Evolutionary conservation across 2,113 vertebrate genomes (phyloP).

Genomic region (Rhombomys opimus): DNA sequence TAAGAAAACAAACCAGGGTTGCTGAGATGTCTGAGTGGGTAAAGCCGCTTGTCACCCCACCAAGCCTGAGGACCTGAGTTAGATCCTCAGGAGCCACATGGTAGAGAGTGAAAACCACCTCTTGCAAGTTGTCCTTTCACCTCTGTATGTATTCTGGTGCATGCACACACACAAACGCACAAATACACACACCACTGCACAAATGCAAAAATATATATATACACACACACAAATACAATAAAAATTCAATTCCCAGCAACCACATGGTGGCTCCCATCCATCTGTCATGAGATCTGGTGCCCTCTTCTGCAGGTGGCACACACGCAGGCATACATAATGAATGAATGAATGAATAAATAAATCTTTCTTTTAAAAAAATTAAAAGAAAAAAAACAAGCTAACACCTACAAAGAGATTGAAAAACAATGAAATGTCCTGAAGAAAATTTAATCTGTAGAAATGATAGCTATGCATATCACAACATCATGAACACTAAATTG

Average conservation of each 20-base stretch:
- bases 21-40: neutral
- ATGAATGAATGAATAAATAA: too few species aligned
- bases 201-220: neutral
- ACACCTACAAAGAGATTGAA: neutral
- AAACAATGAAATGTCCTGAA: neutral
- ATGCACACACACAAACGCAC: neutral
- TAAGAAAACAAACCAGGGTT: neutral
- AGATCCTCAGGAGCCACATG: neutral
- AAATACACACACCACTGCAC: neutral
- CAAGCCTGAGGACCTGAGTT: neutral
- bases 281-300: too few species aligned
- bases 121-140: neutral
- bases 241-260: neutral
- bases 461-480: neutral
- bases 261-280: too few species aligned
- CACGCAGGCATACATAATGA: too few species aligned
- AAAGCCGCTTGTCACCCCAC: neutral
- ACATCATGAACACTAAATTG: neutral
- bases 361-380: neutral
- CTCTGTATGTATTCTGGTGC: neutral
- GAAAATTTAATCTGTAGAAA: neutral
- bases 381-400: neutral
- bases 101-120: neutral
- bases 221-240: neutral
- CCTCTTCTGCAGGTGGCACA: too few species aligned